Conservation (phyloP, 1,140 invertebrate species). For the Calliphora vicina region DNA sequence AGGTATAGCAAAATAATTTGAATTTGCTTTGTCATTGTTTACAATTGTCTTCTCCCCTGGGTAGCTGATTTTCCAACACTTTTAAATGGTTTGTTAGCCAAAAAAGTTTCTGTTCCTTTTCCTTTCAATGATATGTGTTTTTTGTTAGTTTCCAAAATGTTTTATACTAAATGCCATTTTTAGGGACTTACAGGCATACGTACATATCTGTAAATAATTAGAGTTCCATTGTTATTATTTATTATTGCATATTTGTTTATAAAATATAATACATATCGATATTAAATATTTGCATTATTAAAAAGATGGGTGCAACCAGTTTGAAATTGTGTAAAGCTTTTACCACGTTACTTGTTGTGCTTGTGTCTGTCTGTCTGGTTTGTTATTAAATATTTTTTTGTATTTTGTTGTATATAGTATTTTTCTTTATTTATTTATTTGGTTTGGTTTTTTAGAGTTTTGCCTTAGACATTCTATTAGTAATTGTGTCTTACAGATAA, state of each 20-base stretch:
- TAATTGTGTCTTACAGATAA: constrained; percentile 27
- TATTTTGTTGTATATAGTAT: not conserved
- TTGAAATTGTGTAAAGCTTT: not conserved
- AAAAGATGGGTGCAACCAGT: not conserved
- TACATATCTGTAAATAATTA: not conserved
- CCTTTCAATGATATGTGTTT: not conserved
- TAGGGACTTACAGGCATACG: not conserved
- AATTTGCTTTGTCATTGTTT: not conserved
- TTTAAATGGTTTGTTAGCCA: not conserved
- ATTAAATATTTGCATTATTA: not conserved
- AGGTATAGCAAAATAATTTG: not conserved
- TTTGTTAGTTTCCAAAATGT: not conserved
- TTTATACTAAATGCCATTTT: not conserved
- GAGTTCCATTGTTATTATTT: not conserved
- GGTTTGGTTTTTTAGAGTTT: not conserved
- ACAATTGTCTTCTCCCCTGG: not conserved
- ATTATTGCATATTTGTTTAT: not conserved
- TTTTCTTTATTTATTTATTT: not conserved
- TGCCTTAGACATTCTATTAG: not conserved
- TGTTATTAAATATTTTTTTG: not conserved
- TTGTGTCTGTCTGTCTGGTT: no score
- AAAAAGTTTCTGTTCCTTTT: not conserved
- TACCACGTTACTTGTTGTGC: not conserved
- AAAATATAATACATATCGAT: not conserved
- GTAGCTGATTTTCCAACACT: not conserved